Evolutionary conservation across 2,797 vertebrate genomes (phyloP).

Genomic region (Miichthys miiuy): DNA sequence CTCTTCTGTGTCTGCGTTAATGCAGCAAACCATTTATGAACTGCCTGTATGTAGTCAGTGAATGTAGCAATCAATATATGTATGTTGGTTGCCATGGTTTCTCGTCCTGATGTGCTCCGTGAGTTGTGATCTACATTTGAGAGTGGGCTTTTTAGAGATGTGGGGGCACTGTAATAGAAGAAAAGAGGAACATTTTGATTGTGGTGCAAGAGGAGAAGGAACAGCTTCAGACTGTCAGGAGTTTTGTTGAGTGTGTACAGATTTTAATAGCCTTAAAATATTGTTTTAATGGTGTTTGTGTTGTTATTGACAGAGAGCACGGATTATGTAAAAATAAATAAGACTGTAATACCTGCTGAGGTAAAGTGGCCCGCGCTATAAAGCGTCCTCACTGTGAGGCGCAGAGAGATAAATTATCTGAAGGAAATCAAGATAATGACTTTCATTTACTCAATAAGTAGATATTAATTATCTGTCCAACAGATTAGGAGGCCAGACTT

Average conservation of each 20-base stretch:
- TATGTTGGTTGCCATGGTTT: constrained; percentile 74
- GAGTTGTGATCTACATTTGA: constrained; percentile 58
- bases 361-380: constrained; percentile 59
- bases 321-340: too few species aligned
- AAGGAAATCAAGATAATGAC: constrained; percentile 82
- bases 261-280: constrained; percentile 1
- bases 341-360: constrained; percentile 57
- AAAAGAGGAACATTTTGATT: constrained; percentile 41
- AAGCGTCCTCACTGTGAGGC: constrained; percentile 63
- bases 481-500: constrained; percentile 75
- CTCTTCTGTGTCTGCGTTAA: constrained; percentile 29
- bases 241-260: constrained; percentile 4
- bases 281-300: constrained; percentile 24
- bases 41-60: constrained; percentile 26
- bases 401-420: constrained; percentile 77
- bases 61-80: constrained; percentile 54
- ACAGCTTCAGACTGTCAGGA: neutral
- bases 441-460: constrained; percentile 85
- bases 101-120: constrained; percentile 34
- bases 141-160: constrained; percentile 53
- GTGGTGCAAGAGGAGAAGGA: constrained; percentile 19
- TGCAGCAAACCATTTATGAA: constrained; percentile 46
- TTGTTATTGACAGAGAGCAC: constrained; percentile 27
- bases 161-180: constrained; percentile 38
- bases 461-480: constrained; percentile 83